A percentile compares a stretch with the other conserved stretches of the same genome.
These are phyloP conservation scores for Ophonus ardosiacus DNA, from an alignment of 2,888 invertebrate species.

Conservation along the genomic window DNA sequence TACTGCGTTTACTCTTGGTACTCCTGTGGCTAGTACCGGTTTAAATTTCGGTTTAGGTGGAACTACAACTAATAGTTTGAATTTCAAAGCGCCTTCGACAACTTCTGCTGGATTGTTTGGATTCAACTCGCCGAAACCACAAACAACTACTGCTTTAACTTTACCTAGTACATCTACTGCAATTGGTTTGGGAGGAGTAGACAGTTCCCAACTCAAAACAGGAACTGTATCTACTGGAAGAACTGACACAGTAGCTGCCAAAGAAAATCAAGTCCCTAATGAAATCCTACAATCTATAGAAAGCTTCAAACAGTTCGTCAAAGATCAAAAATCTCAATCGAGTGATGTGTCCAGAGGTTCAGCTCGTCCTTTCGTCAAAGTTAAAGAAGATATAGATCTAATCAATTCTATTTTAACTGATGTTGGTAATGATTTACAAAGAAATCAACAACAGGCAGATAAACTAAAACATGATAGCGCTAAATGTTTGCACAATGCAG, in stretches of 20 bases:
- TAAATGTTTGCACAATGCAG: slow-evolving; percentile 84
- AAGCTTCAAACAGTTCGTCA: slow-evolving; percentile 89
- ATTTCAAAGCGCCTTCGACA: slow-evolving; percentile 66
- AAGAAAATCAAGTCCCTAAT: slow-evolving; percentile 84
- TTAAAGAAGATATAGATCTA: slow-evolving; percentile 81
- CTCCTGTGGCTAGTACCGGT: slow-evolving; percentile 56
- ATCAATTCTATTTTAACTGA: slow-evolving; percentile 80
- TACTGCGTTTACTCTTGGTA: slow-evolving; percentile 62
- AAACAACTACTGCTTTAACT: slow-evolving; percentile 61
- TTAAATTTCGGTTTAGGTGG: slow-evolving; percentile 65
- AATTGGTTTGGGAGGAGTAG: slow-evolving; percentile 84
- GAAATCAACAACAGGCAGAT: slow-evolving; percentile 80
- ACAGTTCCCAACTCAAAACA: slow-evolving; percentile 76
- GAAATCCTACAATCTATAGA: slow-evolving; percentile 88
- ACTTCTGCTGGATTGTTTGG: slow-evolving; percentile 68
- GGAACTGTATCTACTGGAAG: slow-evolving; percentile 71
- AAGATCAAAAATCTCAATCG: slow-evolving; percentile 89
- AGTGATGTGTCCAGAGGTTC: slow-evolving; percentile 88
- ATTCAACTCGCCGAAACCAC: slow-evolving; percentile 67
- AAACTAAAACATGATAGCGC: slow-evolving; percentile 86
- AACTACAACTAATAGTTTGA: slow-evolving; percentile 68
- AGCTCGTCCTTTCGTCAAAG: slow-evolving; percentile 80
- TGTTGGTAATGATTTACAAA: slow-evolving; percentile 81
- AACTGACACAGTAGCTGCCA: slow-evolving; percentile 78
- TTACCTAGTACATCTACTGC: slow-evolving; percentile 64